Base-by-base conservation (phyloP, 2,797 vertebrate species). In the Macrochelys suwanniensis region DNA sequence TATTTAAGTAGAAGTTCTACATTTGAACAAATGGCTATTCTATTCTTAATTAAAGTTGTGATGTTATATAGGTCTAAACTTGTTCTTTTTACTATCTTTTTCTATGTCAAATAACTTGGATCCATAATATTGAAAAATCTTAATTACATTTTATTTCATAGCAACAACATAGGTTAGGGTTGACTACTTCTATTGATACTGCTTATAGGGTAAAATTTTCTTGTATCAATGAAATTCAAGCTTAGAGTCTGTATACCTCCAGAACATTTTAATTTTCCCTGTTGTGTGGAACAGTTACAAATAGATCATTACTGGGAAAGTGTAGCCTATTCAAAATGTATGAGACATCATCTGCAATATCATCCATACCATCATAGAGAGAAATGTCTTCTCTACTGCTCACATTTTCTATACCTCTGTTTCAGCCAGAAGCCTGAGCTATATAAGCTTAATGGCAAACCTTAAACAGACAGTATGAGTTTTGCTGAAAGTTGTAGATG, bases 61-160 rank as follows among this genome's bases (percentile, higher is more conserved):
- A 93, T 87, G 79, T 95, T 94, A 76, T 45, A 88, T 1, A 33
- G 0, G 84, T 89, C 84, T 89, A 74, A 92, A 92, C 47, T 93
- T 85, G 28, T 71, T 83, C 59, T 54, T 47, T 89, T 89, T 76
- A 84, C 31, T 91, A 71, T 81, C 94, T 94, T 61, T 90, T 6
- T n/a, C 90, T 71, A 83, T 89, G 25, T 87, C 47, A 92, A 95
- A 85, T 61, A 89, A 1, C 1, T 57, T 92, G 49, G 88, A 93
- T 88, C 19, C 45, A 53, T 47, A 61, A n/a, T 28, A 10, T 5
- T 89, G 45, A 94, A 96, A 91, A 82, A 80, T 50, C 47, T 83
- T 89, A 59, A 79, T 87, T 74, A 89, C 37, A 42, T 37, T 87
- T 91, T 93, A 76, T 95, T 90, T 93, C 31, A 95, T 92, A 95